Evolutionary conservation across 2,797 vertebrate species (phyloP).

Genomic region (Phoxinus dragarum): DNA sequence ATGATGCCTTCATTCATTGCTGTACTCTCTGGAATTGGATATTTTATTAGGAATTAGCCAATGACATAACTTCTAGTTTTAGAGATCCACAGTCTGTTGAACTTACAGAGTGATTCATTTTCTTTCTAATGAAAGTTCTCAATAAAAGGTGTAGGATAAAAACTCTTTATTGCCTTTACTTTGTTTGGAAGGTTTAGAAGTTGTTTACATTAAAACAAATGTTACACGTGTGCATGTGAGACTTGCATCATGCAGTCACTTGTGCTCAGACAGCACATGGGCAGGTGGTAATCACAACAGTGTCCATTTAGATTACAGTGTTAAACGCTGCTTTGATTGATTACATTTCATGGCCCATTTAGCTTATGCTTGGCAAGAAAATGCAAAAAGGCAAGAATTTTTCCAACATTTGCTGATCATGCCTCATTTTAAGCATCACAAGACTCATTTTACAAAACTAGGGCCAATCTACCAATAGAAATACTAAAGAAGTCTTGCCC

Average conservation of each 20-base stretch:
- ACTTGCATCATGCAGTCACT: slow-evolving; percentile 33
- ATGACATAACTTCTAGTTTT: background rate
- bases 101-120: background rate
- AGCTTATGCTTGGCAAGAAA: slow-evolving; percentile 29
- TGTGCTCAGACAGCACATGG: slow-evolving; percentile 43
- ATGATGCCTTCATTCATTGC: background rate
- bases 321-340: slow-evolving; percentile 45
- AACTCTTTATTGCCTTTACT: background rate
- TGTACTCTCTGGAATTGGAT: background rate
- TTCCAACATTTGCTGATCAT: slow-evolving; percentile 6
- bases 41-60: background rate
- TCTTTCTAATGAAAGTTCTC: background rate
- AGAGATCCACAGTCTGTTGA: background rate
- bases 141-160: background rate
- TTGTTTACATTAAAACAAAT: background rate
- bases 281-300: slow-evolving; percentile 34
- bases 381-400: slow-evolving; percentile 2
- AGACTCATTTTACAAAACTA: background rate
- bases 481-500: slow-evolving; percentile 1
- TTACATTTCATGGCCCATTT: slow-evolving; percentile 50
- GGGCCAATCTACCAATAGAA: background rate
- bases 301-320: slow-evolving; percentile 42
- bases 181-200: background rate
- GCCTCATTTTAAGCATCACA: background rate
- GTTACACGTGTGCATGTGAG: slow-evolving; percentile 9